Percentiles rank a stretch among this genome's conserved stretches.
Conservation (phyloP, 2,888 invertebrate species). For the Drosophila monieri region DNA sequence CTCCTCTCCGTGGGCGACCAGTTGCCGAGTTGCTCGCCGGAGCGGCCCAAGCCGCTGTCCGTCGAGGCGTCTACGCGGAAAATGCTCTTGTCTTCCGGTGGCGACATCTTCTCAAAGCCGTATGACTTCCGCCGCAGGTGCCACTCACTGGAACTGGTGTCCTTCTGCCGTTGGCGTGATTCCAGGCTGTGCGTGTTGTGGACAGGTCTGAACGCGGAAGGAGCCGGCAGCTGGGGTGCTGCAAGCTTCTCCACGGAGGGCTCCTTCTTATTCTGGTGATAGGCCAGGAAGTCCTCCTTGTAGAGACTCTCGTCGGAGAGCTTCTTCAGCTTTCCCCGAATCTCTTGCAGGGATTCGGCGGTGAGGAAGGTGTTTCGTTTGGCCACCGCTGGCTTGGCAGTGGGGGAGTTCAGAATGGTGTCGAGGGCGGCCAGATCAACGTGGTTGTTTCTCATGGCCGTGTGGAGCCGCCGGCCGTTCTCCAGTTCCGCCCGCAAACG, state of each 20-base stretch:
- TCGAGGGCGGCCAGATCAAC: conserved; percentile 85
- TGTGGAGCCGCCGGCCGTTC: conserved; percentile 85
- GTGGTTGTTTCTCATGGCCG: conserved; percentile 85
- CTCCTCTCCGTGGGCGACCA: conserved; percentile 82
- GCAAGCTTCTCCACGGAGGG: conserved; percentile 26
- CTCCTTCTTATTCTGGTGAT: conserved; percentile 45
- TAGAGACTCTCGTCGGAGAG: conserved; percentile 85
- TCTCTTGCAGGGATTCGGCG: conserved; percentile 86
- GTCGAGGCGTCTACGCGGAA: conserved; percentile 89
- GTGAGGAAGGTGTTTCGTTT: conserved; percentile 85
- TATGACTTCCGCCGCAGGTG: conserved; percentile 90
- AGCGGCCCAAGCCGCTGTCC: conserved; percentile 90
- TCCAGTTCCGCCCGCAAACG: conserved; percentile 86
- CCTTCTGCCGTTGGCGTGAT: conserved; percentile 79
- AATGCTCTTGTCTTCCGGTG: conserved; percentile 80
- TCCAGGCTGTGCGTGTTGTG: conserved; percentile 82
- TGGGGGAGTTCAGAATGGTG: conserved; percentile 83
- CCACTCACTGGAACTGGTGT: conserved; percentile 86
- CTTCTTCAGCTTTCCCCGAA: conserved; percentile 86
- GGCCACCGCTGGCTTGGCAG: conserved; percentile 54
- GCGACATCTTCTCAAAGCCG: conserved; percentile 87
- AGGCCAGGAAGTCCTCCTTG: conserved; percentile 81
- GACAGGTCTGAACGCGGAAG: conserved; percentile 63
- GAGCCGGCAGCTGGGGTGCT: conserved; percentile 18
- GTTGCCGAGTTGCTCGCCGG: conserved; percentile 88